Base-by-base conservation (phyloP, 1,140 invertebrate genomes). In the Caenorhabditis inopinata region DNA sequence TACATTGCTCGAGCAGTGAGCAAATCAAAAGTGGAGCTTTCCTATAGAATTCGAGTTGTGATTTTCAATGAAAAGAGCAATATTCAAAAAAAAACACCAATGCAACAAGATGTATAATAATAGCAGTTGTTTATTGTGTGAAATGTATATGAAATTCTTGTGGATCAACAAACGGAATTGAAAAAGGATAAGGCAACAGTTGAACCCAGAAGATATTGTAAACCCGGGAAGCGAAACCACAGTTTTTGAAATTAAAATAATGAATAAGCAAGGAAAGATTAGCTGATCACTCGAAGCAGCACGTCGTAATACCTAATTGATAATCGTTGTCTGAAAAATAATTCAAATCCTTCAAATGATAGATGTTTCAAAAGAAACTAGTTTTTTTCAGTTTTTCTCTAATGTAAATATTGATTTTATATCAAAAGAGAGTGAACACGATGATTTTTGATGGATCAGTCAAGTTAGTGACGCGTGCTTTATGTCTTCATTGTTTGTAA, bases 381-480 rank as follows among this genome's bases (percentile, higher is more conserved):
- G n/a, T n/a, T n/a, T n/a, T n/a, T n/a, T n/a, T 32, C 11, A 5
- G 12, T 21, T 51, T 51, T 48, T 48, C 47, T 1, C 1, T 51
- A 25, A 32, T 51, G 51, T n/a, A 58, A 58, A 58, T 58, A 58
- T 58, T 58, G 27, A 58, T 58, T 32, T 21, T 9, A 62, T 12
- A 53, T 62, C 53, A 62, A 21, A 29, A 21, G 25, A 68, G 51
- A 25, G 32, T 58, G 14, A 68, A 38, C 18, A 29, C 21, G 9
- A 5, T 16, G 53, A 16, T 58, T 68, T 68, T 68, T 38, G 27
- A 58, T 58, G 51, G 51, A 58, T 58, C 11, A 51, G 25, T 32
- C 27, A 18, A 68, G 32, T 42, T 38, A 38, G 58, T 68, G 58
- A 68, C 58, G 58, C 38, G 58, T 68, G 58, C 38, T 32, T 68